Evolutionary conservation across 2,888 invertebrate genomes (phyloP).

Genomic region (Agrilus mali): DNA sequence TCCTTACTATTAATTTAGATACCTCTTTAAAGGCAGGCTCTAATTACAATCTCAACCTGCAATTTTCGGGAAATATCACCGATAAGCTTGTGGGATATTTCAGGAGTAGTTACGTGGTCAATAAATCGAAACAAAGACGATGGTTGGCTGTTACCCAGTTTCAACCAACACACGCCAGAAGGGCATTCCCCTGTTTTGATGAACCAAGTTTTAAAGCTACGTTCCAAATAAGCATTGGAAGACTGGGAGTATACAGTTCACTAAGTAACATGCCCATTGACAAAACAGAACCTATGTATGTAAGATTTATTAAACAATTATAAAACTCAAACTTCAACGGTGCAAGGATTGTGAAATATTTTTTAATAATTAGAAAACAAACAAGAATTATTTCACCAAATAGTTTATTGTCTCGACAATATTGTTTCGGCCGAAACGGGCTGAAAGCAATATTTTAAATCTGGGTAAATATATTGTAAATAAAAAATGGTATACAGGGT

Average conservation of each 20-base stretch:
- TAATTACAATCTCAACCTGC: conserved; percentile 42
- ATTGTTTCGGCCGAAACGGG: conserved; percentile 67
- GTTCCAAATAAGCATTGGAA: conserved; percentile 54
- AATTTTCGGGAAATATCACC: conserved; percentile 42
- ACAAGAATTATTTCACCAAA: too few relatives aligned
- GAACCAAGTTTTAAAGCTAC: too few relatives aligned
- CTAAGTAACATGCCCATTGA: conserved; percentile 63
- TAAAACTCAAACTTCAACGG: conserved; percentile 30
- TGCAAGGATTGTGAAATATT: conserved; percentile 41
- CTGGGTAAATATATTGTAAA: too few relatives aligned
- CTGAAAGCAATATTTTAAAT: too few relatives aligned
- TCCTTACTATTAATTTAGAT: too few relatives aligned
- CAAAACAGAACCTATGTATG: conserved; percentile 38
- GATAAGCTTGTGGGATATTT: conserved; percentile 55
- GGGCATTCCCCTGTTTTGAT: too few relatives aligned
- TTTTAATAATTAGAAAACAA: too few relatives aligned
- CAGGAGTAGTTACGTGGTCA: conserved; percentile 44
- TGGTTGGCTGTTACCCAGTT: too few relatives aligned
- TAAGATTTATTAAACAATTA: too few relatives aligned
- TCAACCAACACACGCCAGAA: too few relatives aligned
- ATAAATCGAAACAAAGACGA: conserved; percentile 36
- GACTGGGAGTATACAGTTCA: conserved; percentile 43
- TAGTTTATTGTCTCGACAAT: too few relatives aligned
- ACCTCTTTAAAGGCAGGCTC: conserved; percentile 31
- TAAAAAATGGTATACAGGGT: too few relatives aligned